phyloP scores from a whole-genome alignment of 1,140 invertebrate species.

The Papilio aristodemus region DNA sequence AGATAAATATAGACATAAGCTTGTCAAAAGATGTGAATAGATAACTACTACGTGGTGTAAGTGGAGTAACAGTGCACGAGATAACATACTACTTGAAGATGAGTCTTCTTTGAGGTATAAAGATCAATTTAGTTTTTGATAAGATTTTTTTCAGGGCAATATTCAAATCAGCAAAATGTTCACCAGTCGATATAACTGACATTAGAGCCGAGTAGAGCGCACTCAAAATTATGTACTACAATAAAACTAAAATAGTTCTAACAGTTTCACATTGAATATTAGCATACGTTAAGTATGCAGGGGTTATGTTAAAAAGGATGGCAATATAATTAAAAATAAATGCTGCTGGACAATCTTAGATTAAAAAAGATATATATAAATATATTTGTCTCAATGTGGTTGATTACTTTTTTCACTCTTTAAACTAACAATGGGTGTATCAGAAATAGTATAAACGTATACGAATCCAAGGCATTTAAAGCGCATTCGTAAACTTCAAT shows the following conservation, averaged over 20 bases:
- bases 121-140: not conserved
- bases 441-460: not conserved
- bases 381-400: not conserved
- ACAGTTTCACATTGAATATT: too few species aligned
- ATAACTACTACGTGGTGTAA: not conserved
- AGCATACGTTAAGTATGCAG: too few species aligned
- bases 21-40: not conserved
- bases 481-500: constrained; percentile 31
- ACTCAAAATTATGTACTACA: too few species aligned
- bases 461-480: constrained; percentile 32
- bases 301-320: too few species aligned
- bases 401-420: not conserved
- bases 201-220: too few species aligned
- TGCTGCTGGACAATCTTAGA: too few species aligned
- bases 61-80: not conserved
- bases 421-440: not conserved
- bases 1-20: not conserved
- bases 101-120: not conserved
- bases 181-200: not conserved
- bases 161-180: not conserved
- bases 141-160: not conserved
- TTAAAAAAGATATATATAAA: too few species aligned
- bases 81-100: not conserved
- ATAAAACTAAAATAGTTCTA: too few species aligned
- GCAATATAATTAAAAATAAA: too few species aligned